phyloP scores from a whole-genome alignment of 1,140 invertebrate genomes.

The Sarcophaga bullata region DNA sequence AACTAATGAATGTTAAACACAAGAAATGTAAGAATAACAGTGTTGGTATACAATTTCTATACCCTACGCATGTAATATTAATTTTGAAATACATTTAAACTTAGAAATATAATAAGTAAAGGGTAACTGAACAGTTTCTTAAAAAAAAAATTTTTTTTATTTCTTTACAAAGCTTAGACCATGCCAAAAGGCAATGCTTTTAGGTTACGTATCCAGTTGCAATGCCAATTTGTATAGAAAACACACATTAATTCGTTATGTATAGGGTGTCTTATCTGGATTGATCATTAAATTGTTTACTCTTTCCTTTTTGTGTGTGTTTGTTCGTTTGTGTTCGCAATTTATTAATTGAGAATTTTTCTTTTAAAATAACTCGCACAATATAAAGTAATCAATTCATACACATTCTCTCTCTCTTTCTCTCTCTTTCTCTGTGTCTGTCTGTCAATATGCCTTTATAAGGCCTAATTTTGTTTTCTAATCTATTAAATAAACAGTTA shows the following conservation, averaged over 20 bases:
- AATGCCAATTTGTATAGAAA: too few species aligned
- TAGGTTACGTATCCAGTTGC: too few species aligned
- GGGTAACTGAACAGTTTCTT: too few species aligned
- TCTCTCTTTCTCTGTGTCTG: too few species aligned
- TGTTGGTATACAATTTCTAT: too few species aligned
- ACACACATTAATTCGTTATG: too few species aligned
- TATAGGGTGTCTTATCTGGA: neutral
- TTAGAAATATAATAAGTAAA: too few species aligned
- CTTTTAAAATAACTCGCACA: neutral
- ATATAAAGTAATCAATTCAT: neutral
- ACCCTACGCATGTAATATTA: too few species aligned
- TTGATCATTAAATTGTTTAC: neutral
- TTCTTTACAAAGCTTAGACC: too few species aligned
- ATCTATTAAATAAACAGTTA: neutral
- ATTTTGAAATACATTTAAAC: too few species aligned
- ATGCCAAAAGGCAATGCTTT: too few species aligned
- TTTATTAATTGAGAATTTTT: neutral
- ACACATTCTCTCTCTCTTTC: neutral
- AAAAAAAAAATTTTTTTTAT: too few species aligned
- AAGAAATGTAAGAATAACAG: neutral
- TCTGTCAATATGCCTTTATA: neutral
- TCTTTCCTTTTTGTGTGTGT: neutral
- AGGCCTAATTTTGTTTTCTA: conserved; percentile 10
- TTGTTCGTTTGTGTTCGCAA: neutral
- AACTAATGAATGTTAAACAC: conserved; percentile 13